Percentiles rank a stretch among this genome's conserved stretches.
These are phyloP conservation scores for Helobdella robusta DNA, from an alignment of 2,888 invertebrate species.

Conservation along the genomic window DNA sequence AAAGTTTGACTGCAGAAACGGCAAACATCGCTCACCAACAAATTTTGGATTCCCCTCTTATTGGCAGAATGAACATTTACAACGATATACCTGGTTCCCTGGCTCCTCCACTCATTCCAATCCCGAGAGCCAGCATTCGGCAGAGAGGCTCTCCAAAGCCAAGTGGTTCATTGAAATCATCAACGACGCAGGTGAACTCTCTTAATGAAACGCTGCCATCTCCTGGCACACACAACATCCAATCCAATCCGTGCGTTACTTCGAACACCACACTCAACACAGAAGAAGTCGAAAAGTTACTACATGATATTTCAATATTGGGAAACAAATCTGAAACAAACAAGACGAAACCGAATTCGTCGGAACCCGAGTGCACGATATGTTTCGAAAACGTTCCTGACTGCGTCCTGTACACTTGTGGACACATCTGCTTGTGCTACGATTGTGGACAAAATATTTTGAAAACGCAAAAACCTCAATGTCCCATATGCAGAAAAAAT, in stretches of 20 bases:
- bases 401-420: conserved; percentile 89
- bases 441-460: conserved; percentile 63
- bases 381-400: conserved; percentile 89
- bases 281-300: background rate
- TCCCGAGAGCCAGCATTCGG: conserved; percentile 12
- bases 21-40: too few relatives aligned
- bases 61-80: background rate
- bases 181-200: background rate
- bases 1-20: too few relatives aligned
- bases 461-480: conserved; percentile 67
- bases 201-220: conserved; percentile 3
- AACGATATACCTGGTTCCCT: background rate
- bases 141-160: conserved; percentile 9
- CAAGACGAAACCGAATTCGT: conserved; percentile 24
- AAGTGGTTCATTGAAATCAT: conserved; percentile 13
- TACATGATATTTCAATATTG: too few relatives aligned
- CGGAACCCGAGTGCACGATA: conserved; percentile 68
- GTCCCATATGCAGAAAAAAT: conserved; percentile 83
- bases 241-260: background rate
- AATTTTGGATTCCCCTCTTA: too few relatives aligned
- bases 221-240: conserved; percentile 8
- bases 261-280: background rate
- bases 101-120: conserved; percentile 25
- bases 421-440: conserved; percentile 99
- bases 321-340: background rate